Conservation (phyloP, 2,113 vertebrate species). For the Rhinichthys klamathensis region DNA sequence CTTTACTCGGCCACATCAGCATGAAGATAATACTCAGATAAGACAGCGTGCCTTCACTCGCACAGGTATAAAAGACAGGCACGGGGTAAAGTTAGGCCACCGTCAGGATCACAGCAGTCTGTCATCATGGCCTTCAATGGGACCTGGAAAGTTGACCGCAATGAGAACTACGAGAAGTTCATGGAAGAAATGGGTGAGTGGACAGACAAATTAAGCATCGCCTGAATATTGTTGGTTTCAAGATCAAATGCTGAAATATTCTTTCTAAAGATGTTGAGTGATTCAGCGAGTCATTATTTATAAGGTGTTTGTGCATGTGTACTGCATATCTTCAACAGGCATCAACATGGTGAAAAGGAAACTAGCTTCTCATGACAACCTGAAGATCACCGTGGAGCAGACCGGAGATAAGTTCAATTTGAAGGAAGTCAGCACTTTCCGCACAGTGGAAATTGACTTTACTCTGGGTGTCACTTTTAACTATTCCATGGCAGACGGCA, state of each 20-base stretch:
- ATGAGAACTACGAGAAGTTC: conserved; percentile 93
- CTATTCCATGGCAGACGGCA: conserved; percentile 89
- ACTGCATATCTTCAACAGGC: conserved; percentile 72
- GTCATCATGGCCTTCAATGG: conserved; percentile 85
- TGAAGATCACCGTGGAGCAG: conserved; percentile 87
- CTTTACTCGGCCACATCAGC: conserved; percentile 91
- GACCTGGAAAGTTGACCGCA: conserved; percentile 87
- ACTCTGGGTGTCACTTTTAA: conserved; percentile 85
- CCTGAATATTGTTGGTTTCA: background rate
- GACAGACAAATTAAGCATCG: background rate
- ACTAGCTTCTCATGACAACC: conserved; percentile 87
- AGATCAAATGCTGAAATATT: background rate
- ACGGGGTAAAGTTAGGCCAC: conserved; percentile 44
- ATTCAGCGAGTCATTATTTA: background rate
- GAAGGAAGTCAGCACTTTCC: conserved; percentile 88
- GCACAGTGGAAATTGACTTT: conserved; percentile 83
- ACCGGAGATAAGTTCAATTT: conserved; percentile 84
- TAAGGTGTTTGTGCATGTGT: background rate
- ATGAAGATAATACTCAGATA: conserved; percentile 77
- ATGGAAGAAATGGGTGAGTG: conserved; percentile 93
- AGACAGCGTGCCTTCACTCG: conserved; percentile 67
- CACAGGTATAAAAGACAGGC: conserved; percentile 64
- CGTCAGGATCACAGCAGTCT: conserved; percentile 51
- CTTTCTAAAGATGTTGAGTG: background rate
- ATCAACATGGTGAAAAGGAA: conserved; percentile 90